phyloP scores from a whole-genome alignment of 2,888 invertebrate species.

The Amphipyra tragopoginis region DNA sequence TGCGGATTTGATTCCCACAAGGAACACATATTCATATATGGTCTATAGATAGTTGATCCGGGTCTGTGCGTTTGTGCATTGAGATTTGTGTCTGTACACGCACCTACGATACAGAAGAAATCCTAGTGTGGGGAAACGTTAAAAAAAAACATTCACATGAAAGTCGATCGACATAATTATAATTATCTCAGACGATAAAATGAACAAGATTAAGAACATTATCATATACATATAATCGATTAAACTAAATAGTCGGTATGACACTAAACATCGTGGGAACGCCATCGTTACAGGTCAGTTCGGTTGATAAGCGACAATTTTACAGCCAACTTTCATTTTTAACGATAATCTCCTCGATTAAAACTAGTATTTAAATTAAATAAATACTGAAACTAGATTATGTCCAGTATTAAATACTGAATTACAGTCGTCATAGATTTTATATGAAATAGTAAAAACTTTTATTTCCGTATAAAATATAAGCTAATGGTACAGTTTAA shows the following conservation, averaged over 20 bases:
- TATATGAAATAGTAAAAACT: constrained; percentile 35
- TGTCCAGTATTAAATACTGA: constrained; percentile 24
- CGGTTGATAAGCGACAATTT: constrained; percentile 10
- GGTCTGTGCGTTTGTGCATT: too few relatives aligned
- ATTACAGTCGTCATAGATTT: constrained; percentile 29
- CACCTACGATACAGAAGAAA: too few relatives aligned
- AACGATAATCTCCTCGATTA: constrained; percentile 23
- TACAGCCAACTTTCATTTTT: constrained; percentile 33
- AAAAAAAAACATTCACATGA: too few relatives aligned
- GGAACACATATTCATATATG: too few relatives aligned
- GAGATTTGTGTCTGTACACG: too few relatives aligned
- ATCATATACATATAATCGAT: constrained; percentile 13
- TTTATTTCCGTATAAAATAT: constrained; percentile 45
- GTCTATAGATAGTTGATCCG: too few relatives aligned
- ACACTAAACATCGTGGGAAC: constrained; percentile 32
- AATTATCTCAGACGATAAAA: not conserved
- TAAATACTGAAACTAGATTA: constrained; percentile 45
- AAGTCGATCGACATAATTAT: too few relatives aligned
- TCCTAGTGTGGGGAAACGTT: too few relatives aligned
- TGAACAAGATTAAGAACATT: not conserved
- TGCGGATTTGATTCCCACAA: too few relatives aligned
- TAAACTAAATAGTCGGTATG: constrained; percentile 4
- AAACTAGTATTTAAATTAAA: constrained; percentile 38
- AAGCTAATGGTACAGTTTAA: constrained; percentile 44
- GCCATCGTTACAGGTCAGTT: constrained; percentile 2